These are phyloP conservation scores for Huso huso DNA, from an alignment of 2,797 vertebrate genomes.

Conservation along the genomic window DNA sequence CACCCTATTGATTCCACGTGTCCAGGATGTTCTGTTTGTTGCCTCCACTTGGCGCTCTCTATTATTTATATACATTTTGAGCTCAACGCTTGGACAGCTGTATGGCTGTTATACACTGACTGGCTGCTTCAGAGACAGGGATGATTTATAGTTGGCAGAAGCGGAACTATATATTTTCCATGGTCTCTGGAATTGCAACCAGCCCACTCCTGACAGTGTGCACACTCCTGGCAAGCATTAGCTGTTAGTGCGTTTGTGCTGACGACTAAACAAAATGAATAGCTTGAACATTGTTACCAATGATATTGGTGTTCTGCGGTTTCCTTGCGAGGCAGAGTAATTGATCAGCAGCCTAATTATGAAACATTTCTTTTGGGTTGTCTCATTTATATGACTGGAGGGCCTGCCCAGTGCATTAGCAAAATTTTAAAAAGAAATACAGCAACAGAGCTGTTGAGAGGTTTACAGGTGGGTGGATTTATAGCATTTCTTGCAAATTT, in stretches of 20 bases:
- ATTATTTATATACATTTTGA: neutral
- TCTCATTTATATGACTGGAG: conserved; percentile 1
- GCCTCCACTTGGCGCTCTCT: neutral
- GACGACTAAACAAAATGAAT: conserved; percentile 15
- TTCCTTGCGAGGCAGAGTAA: conserved; percentile 13
- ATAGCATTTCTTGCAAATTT: too few relatives aligned
- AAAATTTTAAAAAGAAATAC: neutral
- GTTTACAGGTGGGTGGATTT: too few relatives aligned
- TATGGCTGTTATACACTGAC: conserved; percentile 9
- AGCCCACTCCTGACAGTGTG: conserved; percentile 24
- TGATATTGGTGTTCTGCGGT: too few relatives aligned
- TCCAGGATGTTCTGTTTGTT: neutral
- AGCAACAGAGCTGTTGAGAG: too few relatives aligned
- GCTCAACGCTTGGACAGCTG: conserved; percentile 16
- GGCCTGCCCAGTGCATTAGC: neutral
- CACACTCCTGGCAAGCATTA: conserved; percentile 10
- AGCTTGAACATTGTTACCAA: too few relatives aligned
- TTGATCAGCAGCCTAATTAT: conserved; percentile 8
- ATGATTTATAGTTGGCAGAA: conserved; percentile 32
- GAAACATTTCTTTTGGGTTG: conserved; percentile 14
- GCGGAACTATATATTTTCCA: conserved; percentile 15
- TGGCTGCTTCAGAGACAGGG: conserved; percentile 21
- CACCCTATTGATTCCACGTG: neutral
- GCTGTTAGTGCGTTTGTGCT: neutral
- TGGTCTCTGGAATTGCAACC: conserved; percentile 25